These are phyloP conservation scores for Sarcophaga subvicina DNA, from an alignment of 2,888 invertebrate genomes.

Conservation along the genomic window DNA sequence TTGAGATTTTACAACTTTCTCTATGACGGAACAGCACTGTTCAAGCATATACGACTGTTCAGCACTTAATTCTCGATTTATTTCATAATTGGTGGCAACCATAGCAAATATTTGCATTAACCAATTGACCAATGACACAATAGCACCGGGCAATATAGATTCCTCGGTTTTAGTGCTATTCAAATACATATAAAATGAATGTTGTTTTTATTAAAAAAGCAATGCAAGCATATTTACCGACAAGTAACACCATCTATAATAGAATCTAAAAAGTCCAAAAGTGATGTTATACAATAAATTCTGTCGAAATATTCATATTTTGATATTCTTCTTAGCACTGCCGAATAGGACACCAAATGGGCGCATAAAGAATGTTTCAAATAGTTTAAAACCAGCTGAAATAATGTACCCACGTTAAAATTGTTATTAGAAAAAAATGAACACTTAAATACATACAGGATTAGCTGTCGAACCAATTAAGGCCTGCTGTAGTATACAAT, in stretches of 20 bases:
- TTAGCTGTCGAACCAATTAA: constrained; percentile 96
- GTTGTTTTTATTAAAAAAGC: not conserved
- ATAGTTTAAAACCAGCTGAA: constrained; percentile 92
- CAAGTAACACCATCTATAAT: constrained; percentile 84
- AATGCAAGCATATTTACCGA: constrained; percentile 73
- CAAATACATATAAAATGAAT: constrained; percentile 4
- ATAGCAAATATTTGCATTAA: constrained; percentile 87
- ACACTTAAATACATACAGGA: constrained; percentile 75
- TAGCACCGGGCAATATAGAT: constrained; percentile 90
- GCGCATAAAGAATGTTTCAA: constrained; percentile 95
- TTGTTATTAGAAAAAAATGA: not conserved
- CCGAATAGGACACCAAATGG: constrained; percentile 95
- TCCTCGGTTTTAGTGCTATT: constrained; percentile 93
- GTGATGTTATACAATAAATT: constrained; percentile 92
- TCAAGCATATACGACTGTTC: constrained; percentile 85
- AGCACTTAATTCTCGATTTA: constrained; percentile 75
- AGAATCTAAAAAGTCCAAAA: constrained; percentile 92
- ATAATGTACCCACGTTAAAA: not conserved
- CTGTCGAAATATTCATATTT: constrained; percentile 94
- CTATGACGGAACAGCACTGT: constrained; percentile 87
- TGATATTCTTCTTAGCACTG: constrained; percentile 93
- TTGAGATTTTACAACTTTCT: constrained; percentile 87
- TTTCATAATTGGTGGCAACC: constrained; percentile 77
- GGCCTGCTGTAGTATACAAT: constrained; percentile 96
- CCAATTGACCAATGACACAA: constrained; percentile 92